A percentile compares a stretch with the other conserved stretches of the same genome.
Evolutionary conservation across 2,888 invertebrate species (phyloP).

Genomic region (Drosophila mimetica): DNA sequence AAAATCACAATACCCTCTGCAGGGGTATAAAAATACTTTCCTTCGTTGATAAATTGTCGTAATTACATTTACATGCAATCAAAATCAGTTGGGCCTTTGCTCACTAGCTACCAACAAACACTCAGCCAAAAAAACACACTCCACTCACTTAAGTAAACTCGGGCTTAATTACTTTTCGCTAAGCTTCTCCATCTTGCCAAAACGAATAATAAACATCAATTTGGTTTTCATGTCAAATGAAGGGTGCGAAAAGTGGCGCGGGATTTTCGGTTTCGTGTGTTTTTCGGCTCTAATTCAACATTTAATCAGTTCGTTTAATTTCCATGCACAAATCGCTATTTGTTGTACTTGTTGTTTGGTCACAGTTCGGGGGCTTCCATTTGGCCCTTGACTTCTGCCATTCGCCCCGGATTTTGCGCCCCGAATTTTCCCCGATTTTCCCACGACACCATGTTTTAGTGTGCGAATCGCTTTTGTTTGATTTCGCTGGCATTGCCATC

Average conservation of each 20-base stretch:
- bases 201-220: constrained; percentile 33
- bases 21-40: too few species aligned
- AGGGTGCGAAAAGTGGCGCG: constrained; percentile 6
- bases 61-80: background rate
- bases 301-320: constrained; percentile 71
- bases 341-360: constrained; percentile 38
- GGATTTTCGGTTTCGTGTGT: constrained; percentile 12
- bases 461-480: constrained; percentile 61
- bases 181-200: constrained; percentile 17
- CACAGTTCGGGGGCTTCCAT: constrained; percentile 48
- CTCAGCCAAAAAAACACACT: background rate
- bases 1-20: too few species aligned
- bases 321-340: constrained; percentile 52
- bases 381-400: constrained; percentile 46
- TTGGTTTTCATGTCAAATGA: constrained; percentile 32
- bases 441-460: background rate
- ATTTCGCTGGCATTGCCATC: constrained; percentile 36
- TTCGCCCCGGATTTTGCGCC: background rate
- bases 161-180: constrained; percentile 25
- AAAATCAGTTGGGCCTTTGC: background rate
- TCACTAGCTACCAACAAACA: constrained; percentile 1
- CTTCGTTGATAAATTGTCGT: too few species aligned
- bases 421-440: background rate
- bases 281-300: constrained; percentile 54
- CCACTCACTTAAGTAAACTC: constrained; percentile 11